Evolutionary conservation across 1,140 invertebrate species (phyloP).

Genomic region (Agrilus planipennis): DNA sequence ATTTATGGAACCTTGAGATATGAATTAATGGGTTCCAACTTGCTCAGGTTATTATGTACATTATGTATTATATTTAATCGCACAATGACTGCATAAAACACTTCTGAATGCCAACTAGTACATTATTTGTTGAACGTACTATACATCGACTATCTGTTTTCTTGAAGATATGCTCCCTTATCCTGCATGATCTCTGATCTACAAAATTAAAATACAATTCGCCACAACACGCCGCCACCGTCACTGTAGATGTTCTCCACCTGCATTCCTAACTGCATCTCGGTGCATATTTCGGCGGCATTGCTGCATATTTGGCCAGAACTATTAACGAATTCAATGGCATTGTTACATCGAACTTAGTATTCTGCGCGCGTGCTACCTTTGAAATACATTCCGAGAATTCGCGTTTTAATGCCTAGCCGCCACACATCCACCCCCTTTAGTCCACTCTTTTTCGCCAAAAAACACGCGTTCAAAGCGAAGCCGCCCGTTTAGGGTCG

Average conservation of each 20-base stretch:
- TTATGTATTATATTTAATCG: not conserved
- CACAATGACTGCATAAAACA: not conserved
- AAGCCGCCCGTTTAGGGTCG: too few relatives aligned
- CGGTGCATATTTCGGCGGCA: slow-evolving; percentile 20
- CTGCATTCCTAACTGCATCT: slow-evolving; percentile 13
- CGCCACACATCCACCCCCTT: too few relatives aligned
- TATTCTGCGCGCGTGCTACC: slow-evolving; percentile 23
- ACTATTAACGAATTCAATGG: slow-evolving; percentile 26
- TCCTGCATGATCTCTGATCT: slow-evolving; percentile 6
- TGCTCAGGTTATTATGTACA: not conserved
- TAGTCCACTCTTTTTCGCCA: too few relatives aligned
- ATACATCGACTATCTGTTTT: not conserved
- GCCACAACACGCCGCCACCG: slow-evolving; percentile 8
- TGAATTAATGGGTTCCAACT: too few relatives aligned
- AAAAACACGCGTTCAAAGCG: too few relatives aligned
- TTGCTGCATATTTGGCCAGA: slow-evolving; percentile 23
- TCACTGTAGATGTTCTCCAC: too few relatives aligned
- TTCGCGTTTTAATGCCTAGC: slow-evolving; percentile 11
- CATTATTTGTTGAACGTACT: not conserved
- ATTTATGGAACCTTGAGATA: too few relatives aligned
- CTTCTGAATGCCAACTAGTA: not conserved
- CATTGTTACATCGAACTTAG: slow-evolving; percentile 25
- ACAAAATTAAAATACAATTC: slow-evolving; percentile 25
- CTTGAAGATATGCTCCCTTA: not conserved
- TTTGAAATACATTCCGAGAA: slow-evolving; percentile 19